Evolutionary conservation across 2,113 vertebrate species (phyloP), one percentile per base, ranked within the genome.

Genomic region (Paratilapia polleni): DNA sequence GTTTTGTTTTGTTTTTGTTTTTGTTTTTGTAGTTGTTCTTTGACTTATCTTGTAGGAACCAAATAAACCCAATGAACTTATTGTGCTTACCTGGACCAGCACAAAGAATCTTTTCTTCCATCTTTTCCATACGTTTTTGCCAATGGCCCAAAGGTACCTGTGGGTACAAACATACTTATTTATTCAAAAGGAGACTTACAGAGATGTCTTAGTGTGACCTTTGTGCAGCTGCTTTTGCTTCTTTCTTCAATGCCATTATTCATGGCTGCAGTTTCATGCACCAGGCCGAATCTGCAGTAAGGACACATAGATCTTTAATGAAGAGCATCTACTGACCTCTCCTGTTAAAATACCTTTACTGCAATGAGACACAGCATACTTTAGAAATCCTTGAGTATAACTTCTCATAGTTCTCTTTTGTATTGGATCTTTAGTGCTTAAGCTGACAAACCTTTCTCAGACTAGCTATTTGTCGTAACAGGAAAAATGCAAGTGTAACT

Each of bases 21-120:
- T 76, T 8, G 38, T 11, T 24, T 43, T n/a, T n/a, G n/a, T 5
- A 43, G 14, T 17, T 43, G 13, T 74, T 52, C 17, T 56, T 56
- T 17, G 38, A 66, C 38, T 13, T 38, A 58, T 58, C 22, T 24
- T 61, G 59, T 9, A 28, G 26, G 26, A 19, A 7, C 7, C n/a
- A 61, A 38, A 34, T 24, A 38, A 61, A 81, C n/a, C 6, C 34
- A 60, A 38, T 56, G 19, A 28, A 56, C 19, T 13, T 5, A 17
- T 4, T 31, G 10, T 12, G n/a, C 91, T 96, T 97, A 99, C 98
- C 98, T 99, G 98, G 38, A 99, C 98, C 77, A 99, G 94, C 78
- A 99, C 98, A 94, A 99, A 99, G 95, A 99, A 99, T 43, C 98
- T 96, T 88, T 98, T 99, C 96, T 99, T 99, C 98, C 98, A 99